Conservation (phyloP, 2,113 vertebrate genomes). For the Burhinus bistriatus region DNA sequence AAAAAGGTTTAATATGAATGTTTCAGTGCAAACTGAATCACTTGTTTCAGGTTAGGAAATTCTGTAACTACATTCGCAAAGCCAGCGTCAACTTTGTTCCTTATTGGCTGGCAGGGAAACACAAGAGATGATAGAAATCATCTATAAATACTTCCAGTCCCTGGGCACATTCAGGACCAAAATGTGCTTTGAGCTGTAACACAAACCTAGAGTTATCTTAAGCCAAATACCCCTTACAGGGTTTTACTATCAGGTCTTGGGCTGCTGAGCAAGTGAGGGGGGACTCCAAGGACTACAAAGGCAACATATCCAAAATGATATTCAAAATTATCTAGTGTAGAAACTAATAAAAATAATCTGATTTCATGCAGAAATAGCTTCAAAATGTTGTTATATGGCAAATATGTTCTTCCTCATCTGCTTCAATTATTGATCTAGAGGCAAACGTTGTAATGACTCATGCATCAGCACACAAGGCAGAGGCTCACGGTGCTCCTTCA, state of each 20-base stretch:
- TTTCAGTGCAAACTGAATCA: neutral
- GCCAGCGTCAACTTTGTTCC: neutral
- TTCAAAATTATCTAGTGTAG: neutral
- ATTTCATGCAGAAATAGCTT: neutral
- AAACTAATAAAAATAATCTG: neutral
- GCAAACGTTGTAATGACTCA: neutral
- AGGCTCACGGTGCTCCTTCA: neutral
- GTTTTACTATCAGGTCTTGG: neutral
- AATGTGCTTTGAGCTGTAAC: neutral
- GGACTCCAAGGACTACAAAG: fast-evolving
- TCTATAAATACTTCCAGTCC: neutral
- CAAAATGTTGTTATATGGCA: neutral
- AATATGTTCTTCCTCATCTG: neutral
- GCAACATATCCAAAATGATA: neutral
- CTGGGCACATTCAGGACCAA: neutral
- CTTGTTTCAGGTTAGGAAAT: neutral
- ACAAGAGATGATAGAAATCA: neutral
- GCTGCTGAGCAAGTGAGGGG: neutral
- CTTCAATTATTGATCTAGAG: neutral
- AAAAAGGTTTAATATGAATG: neutral
- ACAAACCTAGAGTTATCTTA: neutral
- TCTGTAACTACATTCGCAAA: neutral
- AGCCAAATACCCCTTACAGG: neutral
- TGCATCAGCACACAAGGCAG: neutral
- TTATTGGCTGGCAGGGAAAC: neutral